Base-by-base conservation (phyloP, 1,140 invertebrate genomes). In the Apolygus lucorum region DNA sequence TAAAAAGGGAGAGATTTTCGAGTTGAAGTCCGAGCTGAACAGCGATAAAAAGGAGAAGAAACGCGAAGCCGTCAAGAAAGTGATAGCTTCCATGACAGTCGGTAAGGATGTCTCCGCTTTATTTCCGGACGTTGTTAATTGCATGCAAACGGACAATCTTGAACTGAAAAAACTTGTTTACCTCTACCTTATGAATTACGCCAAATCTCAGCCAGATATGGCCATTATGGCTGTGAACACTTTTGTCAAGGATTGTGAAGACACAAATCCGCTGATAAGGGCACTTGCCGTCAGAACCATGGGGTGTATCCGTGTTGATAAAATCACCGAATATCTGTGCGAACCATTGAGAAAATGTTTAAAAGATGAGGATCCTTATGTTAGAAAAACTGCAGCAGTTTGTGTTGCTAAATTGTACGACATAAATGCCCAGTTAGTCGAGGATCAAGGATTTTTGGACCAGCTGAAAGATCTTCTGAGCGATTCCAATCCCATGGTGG, bases 181-280 rank as follows among this genome's bases (percentile, higher is more conserved):
- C 78, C 83, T 99, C 22, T 99, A 99, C 79, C 81, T 99, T 68
- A 99, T 99, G 98, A 99, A 99, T 80, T 99, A 99, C 83, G 98
- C 98, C 65, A 99, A 99, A 80, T 98, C 94, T 74, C 98, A 99
- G 80, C 98, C 98, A 11, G 98, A 99, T 79, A 96, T 99, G 92
- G 97, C 98, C 66, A 99, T 99, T 69, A 98, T 99, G 96, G 98
- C 98, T 42, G 98, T 99, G 28, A 99, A 99, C 83, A 99, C 98
- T 25, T 99, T 99, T 85, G 98, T 99, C 63, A 99, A 98, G 93
- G 98, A 99, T 81, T 99, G 98, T 83, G 97, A 99, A 85, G 98
- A 99, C 82, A 93, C 96, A 14, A 99, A 99, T 84, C 98, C 98
- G 13, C 82, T 99, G 76, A 99, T 99, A 78, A 86, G 98, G 73